phyloP scores from a whole-genome alignment of 2,113 vertebrate genomes.

The Xenopus tropicalis region UCB_Xtro_10.0 CM004448.2:151807501-151808000 shows the following conservation, averaged over 20 bases:
- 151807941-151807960: not conserved
- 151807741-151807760: not conserved
- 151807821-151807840: not conserved
- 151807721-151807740: not conserved
- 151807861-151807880: not conserved
- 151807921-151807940: not conserved
- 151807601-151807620: not conserved
- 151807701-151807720: not conserved
- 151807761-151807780: not conserved
- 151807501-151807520: not conserved
- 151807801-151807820: not conserved
- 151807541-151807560: not conserved
- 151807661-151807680: not conserved
- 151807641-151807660: not conserved
- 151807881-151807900: not conserved
- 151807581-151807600: not conserved
- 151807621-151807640: conserved; percentile 2
- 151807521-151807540: not conserved
- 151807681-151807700: not conserved
- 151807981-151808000: too few species aligned
- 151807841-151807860: not conserved
- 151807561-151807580: not conserved
- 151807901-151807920: not conserved
- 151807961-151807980: not conserved
- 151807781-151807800: not conserved